phyloP scores from a whole-genome alignment of 2,888 invertebrate species.

The Drosophila neonasuta region DNA sequence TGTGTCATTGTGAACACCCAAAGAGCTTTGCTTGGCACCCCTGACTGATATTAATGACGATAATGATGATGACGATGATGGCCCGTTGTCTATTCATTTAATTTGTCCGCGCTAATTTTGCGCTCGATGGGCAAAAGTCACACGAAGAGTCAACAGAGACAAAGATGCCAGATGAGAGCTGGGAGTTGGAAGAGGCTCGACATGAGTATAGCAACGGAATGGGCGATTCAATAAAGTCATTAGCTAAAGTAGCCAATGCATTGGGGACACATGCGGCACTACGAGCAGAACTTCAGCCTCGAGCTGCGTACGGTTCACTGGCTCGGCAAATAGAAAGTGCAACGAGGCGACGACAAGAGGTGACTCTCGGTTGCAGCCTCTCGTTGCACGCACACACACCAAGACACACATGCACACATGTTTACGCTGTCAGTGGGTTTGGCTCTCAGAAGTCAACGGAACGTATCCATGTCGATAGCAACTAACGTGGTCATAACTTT shows the following conservation, averaged over 20 bases:
- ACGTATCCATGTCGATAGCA: slow-evolving; percentile 55
- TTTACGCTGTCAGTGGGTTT: neutral
- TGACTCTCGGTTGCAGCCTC: slow-evolving; percentile 27
- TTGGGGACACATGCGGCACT: slow-evolving; percentile 40
- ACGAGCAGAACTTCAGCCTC: slow-evolving; percentile 16
- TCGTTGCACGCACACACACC: slow-evolving; percentile 2
- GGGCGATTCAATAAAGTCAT: slow-evolving; percentile 73
- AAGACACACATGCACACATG: slow-evolving; percentile 4
- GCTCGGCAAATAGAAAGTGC: slow-evolving; percentile 71
- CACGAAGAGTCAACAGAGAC: slow-evolving; percentile 56
- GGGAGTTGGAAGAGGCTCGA: slow-evolving; percentile 1
- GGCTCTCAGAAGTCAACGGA: slow-evolving; percentile 52
- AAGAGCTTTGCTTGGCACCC: slow-evolving; percentile 30
- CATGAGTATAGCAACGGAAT: neutral
- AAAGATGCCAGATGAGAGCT: slow-evolving; percentile 21
- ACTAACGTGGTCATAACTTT: slow-evolving; percentile 49
- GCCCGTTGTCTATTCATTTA: slow-evolving; percentile 64
- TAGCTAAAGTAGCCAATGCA: slow-evolving; percentile 72
- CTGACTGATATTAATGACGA: slow-evolving; percentile 29
- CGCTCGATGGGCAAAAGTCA: slow-evolving; percentile 70
- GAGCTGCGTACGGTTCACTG: slow-evolving; percentile 56
- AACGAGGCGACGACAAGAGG: slow-evolving; percentile 45
- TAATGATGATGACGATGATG: slow-evolving; percentile 19
- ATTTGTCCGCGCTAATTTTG: slow-evolving; percentile 68
- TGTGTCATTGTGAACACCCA: slow-evolving; percentile 44